Base-by-base conservation (phyloP, 2,888 invertebrate species). In the Thecocarcelia acutangulata region DNA sequence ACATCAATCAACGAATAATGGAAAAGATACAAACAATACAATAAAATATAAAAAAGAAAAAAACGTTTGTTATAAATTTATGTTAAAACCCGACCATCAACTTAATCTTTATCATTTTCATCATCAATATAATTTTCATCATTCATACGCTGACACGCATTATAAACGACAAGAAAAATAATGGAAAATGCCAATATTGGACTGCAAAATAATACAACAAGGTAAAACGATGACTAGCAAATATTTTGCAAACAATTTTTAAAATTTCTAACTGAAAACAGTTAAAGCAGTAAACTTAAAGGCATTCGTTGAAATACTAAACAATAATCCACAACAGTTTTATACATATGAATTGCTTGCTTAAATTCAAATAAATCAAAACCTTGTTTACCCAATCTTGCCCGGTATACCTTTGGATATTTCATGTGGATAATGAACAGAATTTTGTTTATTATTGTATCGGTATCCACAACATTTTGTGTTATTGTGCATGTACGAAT, bases 181-280 rank as follows among this genome's bases (percentile, higher is more conserved):
- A 61, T n/a, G n/a, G 24, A 24, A 24, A 24, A 24, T 24, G 5
- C 3, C 24, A 24, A 24, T 24, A 24, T 3, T 24, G 24, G 24
- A 24, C 5, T 15, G n/a, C 24, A 80, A 58, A 56, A 15, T 19
- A 37, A 44, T 61, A 50, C 1, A 21, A 75, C 21, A 73, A 63
- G 33, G 15, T 48, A 46, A 76, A 76, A 61, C 28, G 69, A 82
- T 82, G 82, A 82, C 74, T 69, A 28, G 74, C 66, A 28, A 64
- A 82, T 74, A 64, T 64, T 52, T 37, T 46, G 8, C 15, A 46
- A 61, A 46, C 40, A n/a, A n/a, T 37, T 48, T 56, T 42, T 68
- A 13, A 24, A 52, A 66, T 50, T 50, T 44, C 2, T 15, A 12
- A 24, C 12, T 50, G 40, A 19, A 28, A 40, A 28, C 3, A 12